Evolutionary conservation across 2,888 invertebrate species (phyloP), one percentile per base, ranked within the genome.

Genomic region (Parelbella ahira): DNA sequence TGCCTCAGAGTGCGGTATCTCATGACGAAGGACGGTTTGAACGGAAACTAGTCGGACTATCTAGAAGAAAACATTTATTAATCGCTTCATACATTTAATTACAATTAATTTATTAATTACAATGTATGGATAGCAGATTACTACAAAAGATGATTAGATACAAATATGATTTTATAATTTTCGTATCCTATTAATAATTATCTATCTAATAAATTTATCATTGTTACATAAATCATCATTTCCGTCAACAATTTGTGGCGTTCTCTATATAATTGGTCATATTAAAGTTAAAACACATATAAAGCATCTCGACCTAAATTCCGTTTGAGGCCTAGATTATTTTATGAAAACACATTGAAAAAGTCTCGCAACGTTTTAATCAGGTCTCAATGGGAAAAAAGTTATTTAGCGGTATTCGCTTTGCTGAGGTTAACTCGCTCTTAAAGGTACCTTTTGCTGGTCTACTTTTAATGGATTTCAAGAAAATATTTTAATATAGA

Each of bases 311-410:
- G 41, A 41, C 41, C 41, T 18, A 27, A 27, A 41, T 41, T 29
- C 13, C 27, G 27, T 27, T 41, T 41, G 27, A 41, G 12, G 10
- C 27, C 33, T 33, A 41, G 33, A 41, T 33, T 41, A 41, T 41
- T 41, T 41, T 33, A 41, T 41, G 39, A 41, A 39, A 33, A 41
- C 33, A 33, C 41, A 41, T 33, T 41, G 34, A 24, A 33, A 32
- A 39, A 41, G 24, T 27, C 27, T 27, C 33, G 32, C 41, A 21
- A 20, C 25, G 33, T 41, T 41, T 41, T 41, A 41, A 41, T 41
- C 41, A 41, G 33, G 41, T 33, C 27, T 37, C 41, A 27, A 41
- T 41, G 41, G 27, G 27, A 41, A 41, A 32, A 36, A 39, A 13
- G 39, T 41, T 41, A 41, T 41, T 41, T 33, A 41, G 27, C 41